These are phyloP conservation scores for Lynx canadensis DNA, from an alignment of 2,113 vertebrate species.

Conservation along the genomic window DNA sequence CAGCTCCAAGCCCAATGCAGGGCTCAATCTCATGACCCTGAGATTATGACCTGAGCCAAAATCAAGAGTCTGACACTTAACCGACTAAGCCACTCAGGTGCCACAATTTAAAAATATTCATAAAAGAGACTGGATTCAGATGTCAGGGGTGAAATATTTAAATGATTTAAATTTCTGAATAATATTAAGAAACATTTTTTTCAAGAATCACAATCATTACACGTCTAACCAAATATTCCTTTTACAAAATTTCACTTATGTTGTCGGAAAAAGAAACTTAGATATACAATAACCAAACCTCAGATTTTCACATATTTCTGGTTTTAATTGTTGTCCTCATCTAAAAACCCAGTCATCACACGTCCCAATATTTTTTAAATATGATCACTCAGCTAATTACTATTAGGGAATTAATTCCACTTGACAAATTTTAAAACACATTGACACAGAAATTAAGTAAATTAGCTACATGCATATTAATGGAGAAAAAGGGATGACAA, in stretches of 20 bases:
- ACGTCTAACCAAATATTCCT: conserved; percentile 14
- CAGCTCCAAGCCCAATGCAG: no score
- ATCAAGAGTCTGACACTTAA: no score
- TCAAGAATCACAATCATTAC: conserved; percentile 10
- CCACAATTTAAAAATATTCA: background rate
- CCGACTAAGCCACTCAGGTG: no score
- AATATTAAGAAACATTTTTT: background rate
- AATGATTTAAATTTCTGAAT: background rate
- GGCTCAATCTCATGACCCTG: no score
- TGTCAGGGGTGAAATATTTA: background rate
- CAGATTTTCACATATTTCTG: background rate
- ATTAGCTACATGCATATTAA: background rate
- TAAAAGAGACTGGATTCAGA: background rate
- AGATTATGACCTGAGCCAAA: no score
- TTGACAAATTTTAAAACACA: background rate
- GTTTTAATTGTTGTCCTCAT: background rate
- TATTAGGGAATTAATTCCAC: background rate
- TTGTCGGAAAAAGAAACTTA: background rate
- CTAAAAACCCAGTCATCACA: background rate
- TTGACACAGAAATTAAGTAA: background rate
- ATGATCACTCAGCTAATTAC: background rate
- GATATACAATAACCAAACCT: background rate
- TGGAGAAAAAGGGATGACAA: background rate
- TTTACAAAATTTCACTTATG: background rate
- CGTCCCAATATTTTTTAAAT: background rate